Evolutionary conservation across 2,888 invertebrate genomes (phyloP).

Genomic region (Ellobium chinense): DNA sequence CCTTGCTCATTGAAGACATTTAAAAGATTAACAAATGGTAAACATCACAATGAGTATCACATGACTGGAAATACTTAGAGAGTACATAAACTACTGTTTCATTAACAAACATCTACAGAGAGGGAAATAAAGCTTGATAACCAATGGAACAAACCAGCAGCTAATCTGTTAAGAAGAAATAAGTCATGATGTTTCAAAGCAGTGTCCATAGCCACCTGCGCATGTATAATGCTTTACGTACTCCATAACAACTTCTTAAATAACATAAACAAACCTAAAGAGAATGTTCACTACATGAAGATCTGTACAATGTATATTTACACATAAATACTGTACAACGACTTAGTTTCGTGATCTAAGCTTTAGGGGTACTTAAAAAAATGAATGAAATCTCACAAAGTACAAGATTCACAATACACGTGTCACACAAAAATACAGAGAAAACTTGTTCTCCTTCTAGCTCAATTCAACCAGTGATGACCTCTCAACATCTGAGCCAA

Average conservation of each 20-base stretch:
- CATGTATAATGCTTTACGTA: not conserved
- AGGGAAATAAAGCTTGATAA: not conserved
- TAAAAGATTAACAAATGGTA: not conserved
- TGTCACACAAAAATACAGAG: no score
- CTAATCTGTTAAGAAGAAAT: not conserved
- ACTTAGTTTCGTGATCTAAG: slow-evolving; percentile 31
- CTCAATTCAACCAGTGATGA: no score
- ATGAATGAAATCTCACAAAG: no score
- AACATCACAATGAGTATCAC: slow-evolving; percentile 44
- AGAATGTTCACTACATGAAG: not conserved
- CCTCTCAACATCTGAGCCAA: no score
- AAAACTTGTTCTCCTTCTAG: no score
- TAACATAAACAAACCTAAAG: not conserved
- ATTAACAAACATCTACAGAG: slow-evolving; percentile 2
- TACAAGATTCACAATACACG: no score
- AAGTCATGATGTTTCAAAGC: slow-evolving; percentile 2
- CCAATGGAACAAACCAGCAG: slow-evolving; percentile 4
- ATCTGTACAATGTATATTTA: not conserved
- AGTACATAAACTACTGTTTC: slow-evolving; percentile 17
- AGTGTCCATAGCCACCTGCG: not conserved
- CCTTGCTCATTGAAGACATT: no score
- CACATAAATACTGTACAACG: slow-evolving; percentile 42
- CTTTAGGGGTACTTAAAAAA: no score
- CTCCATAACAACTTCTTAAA: slow-evolving; percentile 10
- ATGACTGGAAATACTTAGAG: slow-evolving; percentile 31